Conservation (phyloP, 2,888 invertebrate genomes). For the Caradrina kadenii region DNA sequence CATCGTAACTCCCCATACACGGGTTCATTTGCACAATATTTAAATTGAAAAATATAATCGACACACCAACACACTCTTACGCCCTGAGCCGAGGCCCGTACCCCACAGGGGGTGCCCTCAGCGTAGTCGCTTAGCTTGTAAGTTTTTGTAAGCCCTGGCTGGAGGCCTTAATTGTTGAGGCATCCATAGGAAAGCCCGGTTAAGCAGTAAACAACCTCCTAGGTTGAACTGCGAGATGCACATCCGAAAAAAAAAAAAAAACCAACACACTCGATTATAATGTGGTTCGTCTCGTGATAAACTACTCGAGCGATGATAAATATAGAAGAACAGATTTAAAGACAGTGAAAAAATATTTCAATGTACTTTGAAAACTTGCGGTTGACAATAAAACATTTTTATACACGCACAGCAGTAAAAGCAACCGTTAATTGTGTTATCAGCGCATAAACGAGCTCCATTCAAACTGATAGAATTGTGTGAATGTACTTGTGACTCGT, state of each 20-base stretch:
- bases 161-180: too few relatives aligned
- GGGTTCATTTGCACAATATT: constrained; percentile 30
- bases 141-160: too few relatives aligned
- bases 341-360: not conserved
- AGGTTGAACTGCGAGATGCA: too few relatives aligned
- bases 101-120: too few relatives aligned
- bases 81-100: too few relatives aligned
- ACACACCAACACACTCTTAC: not conserved
- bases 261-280: not conserved
- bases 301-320: too few relatives aligned
- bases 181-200: too few relatives aligned
- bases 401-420: constrained; percentile 28
- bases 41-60: constrained; percentile 17
- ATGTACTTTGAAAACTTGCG: not conserved
- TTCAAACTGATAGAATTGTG: constrained; percentile 35
- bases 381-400: constrained; percentile 9
- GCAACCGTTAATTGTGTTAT: constrained; percentile 43
- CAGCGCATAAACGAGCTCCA: constrained; percentile 42
- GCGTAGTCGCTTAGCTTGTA: too few relatives aligned
- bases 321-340: not conserved
- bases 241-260: too few relatives aligned
- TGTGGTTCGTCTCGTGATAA: not conserved
- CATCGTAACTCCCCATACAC: constrained; percentile 27
- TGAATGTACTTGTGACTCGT: constrained; percentile 26
- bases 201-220: too few relatives aligned